These are phyloP conservation scores for Apodemus agrarius DNA, from an alignment of 2,797 vertebrate species.

Conservation along the genomic window DNA sequence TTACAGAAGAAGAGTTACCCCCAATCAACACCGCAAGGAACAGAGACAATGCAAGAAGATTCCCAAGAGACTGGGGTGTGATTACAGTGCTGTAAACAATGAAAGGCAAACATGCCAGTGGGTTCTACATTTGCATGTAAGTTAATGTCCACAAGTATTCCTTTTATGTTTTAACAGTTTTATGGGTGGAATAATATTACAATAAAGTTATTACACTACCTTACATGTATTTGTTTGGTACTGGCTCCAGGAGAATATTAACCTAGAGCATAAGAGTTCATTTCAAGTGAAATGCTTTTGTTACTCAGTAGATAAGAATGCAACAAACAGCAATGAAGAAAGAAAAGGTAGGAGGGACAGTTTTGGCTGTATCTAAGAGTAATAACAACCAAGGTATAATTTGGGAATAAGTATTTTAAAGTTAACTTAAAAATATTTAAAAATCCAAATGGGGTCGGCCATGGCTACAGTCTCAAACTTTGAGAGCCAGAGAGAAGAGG, in stretches of 20 bases:
- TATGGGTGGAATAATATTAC: not conserved
- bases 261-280: not conserved
- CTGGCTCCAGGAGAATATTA: not conserved
- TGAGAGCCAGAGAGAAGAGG: not conserved
- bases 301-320: not conserved
- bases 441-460: not conserved
- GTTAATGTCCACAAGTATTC: not conserved
- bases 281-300: not conserved
- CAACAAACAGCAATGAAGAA: fast-evolving
- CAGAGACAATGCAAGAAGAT: not conserved
- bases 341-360: fast-evolving
- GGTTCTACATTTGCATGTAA: not conserved
- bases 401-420: not conserved
- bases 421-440: not conserved
- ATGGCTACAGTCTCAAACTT: not conserved
- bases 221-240: not conserved
- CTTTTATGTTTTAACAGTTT: not conserved
- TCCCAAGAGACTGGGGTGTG: not conserved
- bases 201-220: not conserved
- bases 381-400: not conserved
- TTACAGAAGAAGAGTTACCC: not conserved
- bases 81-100: not conserved
- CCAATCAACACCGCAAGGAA: not conserved
- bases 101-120: not conserved
- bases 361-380: not conserved